These are phyloP conservation scores for Coptodon rendalli DNA, from an alignment of 2,113 vertebrate genomes.

Conservation along the genomic window DNA sequence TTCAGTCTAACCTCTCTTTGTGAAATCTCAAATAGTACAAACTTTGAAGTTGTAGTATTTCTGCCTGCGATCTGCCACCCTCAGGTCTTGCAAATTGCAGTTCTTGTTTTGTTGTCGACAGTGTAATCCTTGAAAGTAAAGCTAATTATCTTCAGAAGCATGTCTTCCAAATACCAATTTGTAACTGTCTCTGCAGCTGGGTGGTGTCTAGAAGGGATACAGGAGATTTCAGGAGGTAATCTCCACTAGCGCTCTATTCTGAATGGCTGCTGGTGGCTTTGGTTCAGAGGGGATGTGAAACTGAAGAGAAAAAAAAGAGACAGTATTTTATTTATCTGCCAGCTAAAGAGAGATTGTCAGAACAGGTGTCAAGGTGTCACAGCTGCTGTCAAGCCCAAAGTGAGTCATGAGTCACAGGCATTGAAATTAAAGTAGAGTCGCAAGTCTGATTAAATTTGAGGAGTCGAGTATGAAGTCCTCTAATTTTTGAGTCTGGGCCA, in stretches of 20 bases:
- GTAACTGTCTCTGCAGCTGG: conserved; percentile 43
- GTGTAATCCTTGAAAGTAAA: conserved; percentile 56
- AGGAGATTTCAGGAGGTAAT: conserved; percentile 51
- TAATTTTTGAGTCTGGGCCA: background rate
- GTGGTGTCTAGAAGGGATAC: conserved; percentile 43
- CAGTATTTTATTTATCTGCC: conserved; percentile 22
- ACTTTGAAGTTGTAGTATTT: conserved; percentile 21
- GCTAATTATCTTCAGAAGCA: conserved; percentile 54
- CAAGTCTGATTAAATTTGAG: background rate
- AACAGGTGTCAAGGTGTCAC: conserved; percentile 35
- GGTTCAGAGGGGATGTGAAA: conserved; percentile 27
- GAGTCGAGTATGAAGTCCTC: background rate
- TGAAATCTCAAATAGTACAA: conserved; percentile 6
- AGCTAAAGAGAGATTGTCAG: background rate
- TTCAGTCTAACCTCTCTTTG: background rate
- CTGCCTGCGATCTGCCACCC: conserved; percentile 20
- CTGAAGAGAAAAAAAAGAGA: background rate
- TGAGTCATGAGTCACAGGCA: conserved; percentile 15
- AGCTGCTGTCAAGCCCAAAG: conserved; percentile 2
- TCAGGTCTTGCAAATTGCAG: conserved; percentile 18
- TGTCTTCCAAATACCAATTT: conserved; percentile 55
- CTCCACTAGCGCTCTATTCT: conserved; percentile 29
- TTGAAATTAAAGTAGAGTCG: conserved; percentile 10
- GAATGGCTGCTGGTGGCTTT: conserved; percentile 40
- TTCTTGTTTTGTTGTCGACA: conserved; percentile 43